Conservation (phyloP, 2,888 invertebrate species). For the Stenolophus ochropezus region DNA sequence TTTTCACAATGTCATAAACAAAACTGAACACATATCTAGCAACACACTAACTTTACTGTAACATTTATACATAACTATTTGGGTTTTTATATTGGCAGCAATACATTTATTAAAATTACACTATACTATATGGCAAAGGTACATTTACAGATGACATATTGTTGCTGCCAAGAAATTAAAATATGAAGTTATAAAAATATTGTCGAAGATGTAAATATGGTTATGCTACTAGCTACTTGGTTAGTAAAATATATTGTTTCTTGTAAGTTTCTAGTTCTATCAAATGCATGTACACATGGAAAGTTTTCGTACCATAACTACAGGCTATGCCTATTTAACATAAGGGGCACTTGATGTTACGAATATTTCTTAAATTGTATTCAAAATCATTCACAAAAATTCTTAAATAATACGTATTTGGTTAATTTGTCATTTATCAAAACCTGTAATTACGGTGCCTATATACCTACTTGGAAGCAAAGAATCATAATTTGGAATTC, state of each 20-base stretch:
- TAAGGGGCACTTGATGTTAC: conserved; percentile 4
- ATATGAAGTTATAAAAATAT: conserved; percentile 36
- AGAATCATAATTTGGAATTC: neutral
- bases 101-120: conserved; percentile 9
- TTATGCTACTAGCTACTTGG: conserved; percentile 1
- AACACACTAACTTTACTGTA: conserved; percentile 24
- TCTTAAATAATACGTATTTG: neutral
- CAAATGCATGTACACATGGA: conserved; percentile 10
- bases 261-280: conserved; percentile 15
- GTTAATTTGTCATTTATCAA: neutral
- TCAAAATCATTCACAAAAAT: neutral
- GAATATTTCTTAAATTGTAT: neutral
- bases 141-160: conserved; percentile 9
- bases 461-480: neutral
- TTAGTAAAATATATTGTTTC: conserved; percentile 27
- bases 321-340: conserved; percentile 11
- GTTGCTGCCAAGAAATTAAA: conserved; percentile 16
- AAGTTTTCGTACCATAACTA: conserved; percentile 14
- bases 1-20: neutral
- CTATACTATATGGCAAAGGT: conserved; percentile 7
- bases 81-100: conserved; percentile 10
- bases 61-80: conserved; percentile 14
- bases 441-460: conserved; percentile 16
- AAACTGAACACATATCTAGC: conserved; percentile 10
- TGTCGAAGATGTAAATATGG: conserved; percentile 9